Conservation (phyloP, 2,797 vertebrate genomes). For the Tinamus major region DNA sequence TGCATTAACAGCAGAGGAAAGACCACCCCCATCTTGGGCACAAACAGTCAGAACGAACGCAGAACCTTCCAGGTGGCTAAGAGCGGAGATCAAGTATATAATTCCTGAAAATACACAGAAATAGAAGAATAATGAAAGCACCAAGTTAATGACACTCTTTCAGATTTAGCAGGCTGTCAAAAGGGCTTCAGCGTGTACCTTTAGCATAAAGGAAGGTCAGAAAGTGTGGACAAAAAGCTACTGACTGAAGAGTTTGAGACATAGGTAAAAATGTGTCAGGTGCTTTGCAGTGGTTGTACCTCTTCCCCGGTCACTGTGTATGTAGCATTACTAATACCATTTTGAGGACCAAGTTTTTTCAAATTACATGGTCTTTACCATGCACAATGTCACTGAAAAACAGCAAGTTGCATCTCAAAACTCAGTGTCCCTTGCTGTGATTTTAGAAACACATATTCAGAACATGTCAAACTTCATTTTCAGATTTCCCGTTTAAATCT, state of each 20-base stretch:
- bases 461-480: not conserved
- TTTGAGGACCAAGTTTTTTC: not conserved
- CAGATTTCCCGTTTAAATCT: not conserved
- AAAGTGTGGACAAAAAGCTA: not conserved
- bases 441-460: not conserved
- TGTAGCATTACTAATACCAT: not conserved
- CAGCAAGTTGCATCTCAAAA: not conserved
- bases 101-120: slow-evolving; percentile 79
- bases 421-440: not conserved
- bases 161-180: not conserved
- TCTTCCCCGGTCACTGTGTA: not conserved
- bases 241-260: not conserved
- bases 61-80: slow-evolving; percentile 81
- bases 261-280: not conserved
- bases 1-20: slow-evolving; percentile 81
- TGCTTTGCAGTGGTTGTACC: not conserved
- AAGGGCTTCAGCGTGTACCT: not conserved
- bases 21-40: slow-evolving; percentile 87
- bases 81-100: slow-evolving; percentile 85
- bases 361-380: not conserved
- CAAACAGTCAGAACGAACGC: slow-evolving; percentile 81
- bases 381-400: not conserved
- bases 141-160: not conserved
- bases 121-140: not conserved
- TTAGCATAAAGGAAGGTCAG: not conserved